These are phyloP conservation scores for Drosophila macrospina DNA, from an alignment of 2,888 invertebrate species.

Conservation along the genomic window DNA sequence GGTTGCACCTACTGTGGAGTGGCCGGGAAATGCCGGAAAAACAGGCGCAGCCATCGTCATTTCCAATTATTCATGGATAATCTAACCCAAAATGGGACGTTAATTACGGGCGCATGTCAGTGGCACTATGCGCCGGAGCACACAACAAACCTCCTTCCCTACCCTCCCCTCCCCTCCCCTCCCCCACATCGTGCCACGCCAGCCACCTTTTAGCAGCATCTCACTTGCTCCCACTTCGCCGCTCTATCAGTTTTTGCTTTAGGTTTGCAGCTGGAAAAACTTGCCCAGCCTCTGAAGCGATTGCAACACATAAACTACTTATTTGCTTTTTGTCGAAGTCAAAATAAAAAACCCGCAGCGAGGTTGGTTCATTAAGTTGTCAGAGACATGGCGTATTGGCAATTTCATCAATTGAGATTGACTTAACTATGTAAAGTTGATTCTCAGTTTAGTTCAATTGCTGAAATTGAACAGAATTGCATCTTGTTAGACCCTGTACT, in stretches of 20 bases:
- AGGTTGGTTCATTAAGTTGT: slow-evolving; percentile 5
- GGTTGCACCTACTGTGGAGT: slow-evolving; percentile 11
- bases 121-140: slow-evolving; percentile 49
- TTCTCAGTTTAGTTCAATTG: no score
- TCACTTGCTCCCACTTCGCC: not conserved
- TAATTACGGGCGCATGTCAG: slow-evolving; percentile 83
- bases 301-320: slow-evolving; percentile 54
- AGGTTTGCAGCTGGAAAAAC: slow-evolving; percentile 7
- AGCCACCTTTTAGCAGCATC: no score
- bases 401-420: not conserved
- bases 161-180: not conserved
- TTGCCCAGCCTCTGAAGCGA: slow-evolving; percentile 27
- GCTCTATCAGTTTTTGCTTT: slow-evolving; percentile 1
- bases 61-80: slow-evolving; percentile 85
- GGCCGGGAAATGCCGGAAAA: slow-evolving; percentile 23
- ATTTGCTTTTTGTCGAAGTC: slow-evolving; percentile 35
- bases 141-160: not conserved
- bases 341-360: slow-evolving; percentile 25
- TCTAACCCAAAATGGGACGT: slow-evolving; percentile 85
- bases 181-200: no score
- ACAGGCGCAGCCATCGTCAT: slow-evolving; percentile 53
- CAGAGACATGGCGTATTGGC: no score
- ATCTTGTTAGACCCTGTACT: no score
- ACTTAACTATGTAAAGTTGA: no score
- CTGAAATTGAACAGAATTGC: no score